Evolutionary conservation across 2,113 vertebrate species (phyloP).

Genomic region (Aramus guarauna): DNA sequence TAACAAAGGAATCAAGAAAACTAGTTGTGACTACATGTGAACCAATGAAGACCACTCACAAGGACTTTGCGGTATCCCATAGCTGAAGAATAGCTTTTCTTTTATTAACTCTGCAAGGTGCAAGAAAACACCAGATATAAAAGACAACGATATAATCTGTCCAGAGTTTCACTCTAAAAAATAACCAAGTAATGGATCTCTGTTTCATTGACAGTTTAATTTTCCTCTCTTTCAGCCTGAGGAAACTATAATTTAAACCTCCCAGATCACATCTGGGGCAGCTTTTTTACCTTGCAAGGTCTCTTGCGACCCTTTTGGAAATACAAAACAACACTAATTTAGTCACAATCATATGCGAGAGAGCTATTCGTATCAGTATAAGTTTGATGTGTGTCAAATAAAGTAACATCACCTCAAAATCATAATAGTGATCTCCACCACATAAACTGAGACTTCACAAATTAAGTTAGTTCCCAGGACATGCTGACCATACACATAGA

Average conservation of each 20-base stretch:
- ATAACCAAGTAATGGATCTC: background rate
- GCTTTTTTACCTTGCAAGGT: background rate
- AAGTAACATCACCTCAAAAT: background rate
- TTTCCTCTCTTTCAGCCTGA: background rate
- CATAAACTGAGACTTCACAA: background rate
- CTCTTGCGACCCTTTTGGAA: background rate
- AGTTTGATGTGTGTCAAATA: background rate
- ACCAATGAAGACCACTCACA: background rate
- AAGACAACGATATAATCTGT: background rate
- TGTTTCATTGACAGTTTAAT: background rate
- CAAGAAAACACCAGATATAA: background rate
- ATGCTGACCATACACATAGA: background rate
- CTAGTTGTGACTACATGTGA: background rate
- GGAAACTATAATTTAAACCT: background rate
- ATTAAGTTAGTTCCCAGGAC: background rate
- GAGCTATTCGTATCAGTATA: background rate
- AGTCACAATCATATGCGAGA: background rate
- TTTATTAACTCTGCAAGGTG: background rate
- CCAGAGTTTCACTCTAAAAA: background rate
- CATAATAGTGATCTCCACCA: background rate
- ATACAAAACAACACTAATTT: background rate
- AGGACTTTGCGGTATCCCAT: background rate
- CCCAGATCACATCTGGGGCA: background rate
- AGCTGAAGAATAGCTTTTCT: background rate
- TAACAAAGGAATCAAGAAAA: background rate